Evolutionary conservation across 2,113 vertebrate species (phyloP).

Genomic region (Tragelaphus scriptus): DNA sequence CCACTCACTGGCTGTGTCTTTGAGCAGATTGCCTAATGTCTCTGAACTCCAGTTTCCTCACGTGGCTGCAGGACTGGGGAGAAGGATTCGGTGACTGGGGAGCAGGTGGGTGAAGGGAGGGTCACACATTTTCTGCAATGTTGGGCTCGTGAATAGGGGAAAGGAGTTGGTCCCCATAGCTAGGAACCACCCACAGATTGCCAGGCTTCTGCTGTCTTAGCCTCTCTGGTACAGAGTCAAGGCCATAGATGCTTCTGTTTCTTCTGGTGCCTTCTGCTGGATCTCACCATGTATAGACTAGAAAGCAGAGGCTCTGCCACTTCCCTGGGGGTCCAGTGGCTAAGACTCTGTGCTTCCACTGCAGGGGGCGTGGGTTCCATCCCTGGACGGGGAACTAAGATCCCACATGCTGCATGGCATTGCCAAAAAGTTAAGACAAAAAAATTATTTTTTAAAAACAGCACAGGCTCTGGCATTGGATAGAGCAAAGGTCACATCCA

Average conservation of each 20-base stretch:
- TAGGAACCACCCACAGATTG: not conserved
- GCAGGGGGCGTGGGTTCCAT: fast-evolving
- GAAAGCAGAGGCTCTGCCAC: not conserved
- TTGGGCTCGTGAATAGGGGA: not conserved
- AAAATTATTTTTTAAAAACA: not conserved
- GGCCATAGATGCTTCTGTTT: not conserved
- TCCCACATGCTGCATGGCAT: not conserved
- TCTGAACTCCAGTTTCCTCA: not conserved
- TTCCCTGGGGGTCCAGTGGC: not conserved
- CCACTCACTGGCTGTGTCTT: not conserved
- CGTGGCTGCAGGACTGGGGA: not conserved
- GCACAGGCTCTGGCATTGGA: not conserved
- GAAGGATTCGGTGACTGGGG: no score
- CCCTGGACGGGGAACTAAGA: not conserved
- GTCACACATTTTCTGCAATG: fast-evolving
- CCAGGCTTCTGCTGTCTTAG: not conserved
- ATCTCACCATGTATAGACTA: fast-evolving
- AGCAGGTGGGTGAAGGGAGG: not conserved
- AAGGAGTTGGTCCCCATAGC: not conserved
- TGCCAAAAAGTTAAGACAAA: not conserved
- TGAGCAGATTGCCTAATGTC: not conserved
- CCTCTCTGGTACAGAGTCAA: not conserved
- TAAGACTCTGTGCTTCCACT: not conserved
- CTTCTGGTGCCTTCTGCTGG: not conserved
- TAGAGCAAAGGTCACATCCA: not conserved